phyloP scores from a whole-genome alignment of 64 coral and sea anemone species.

The Actinia tenebrosa region DNA sequence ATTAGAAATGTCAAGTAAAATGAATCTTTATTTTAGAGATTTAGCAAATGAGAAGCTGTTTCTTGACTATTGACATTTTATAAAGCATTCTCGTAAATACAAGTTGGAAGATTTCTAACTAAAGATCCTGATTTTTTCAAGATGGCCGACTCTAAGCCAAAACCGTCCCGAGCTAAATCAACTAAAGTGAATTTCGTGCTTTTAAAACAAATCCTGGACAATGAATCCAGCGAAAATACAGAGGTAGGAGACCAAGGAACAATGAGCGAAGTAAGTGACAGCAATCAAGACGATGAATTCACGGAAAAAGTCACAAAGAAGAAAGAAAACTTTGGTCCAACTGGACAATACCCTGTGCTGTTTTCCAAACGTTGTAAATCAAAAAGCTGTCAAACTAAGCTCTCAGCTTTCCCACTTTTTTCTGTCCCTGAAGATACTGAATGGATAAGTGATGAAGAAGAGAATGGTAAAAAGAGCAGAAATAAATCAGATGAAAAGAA shows the following conservation, averaged over 20 bases:
- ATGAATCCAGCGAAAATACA: slow-evolving; percentile 35
- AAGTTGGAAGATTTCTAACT: not conserved
- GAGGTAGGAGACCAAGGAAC: slow-evolving; percentile 7
- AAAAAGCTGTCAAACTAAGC: slow-evolving; percentile 72
- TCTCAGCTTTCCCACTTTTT: slow-evolving; percentile 69
- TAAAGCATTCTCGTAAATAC: not conserved
- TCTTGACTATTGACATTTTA: not conserved
- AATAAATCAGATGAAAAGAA: slow-evolving; percentile 29
- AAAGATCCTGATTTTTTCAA: slow-evolving; percentile 2
- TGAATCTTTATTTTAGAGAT: not conserved
- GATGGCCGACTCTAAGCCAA: not conserved
- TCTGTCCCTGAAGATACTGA: slow-evolving; percentile 62
- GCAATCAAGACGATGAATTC: not conserved
- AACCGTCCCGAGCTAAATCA: slow-evolving; percentile 1
- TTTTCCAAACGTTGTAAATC: slow-evolving; percentile 56
- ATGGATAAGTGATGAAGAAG: slow-evolving; percentile 72
- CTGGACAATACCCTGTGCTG: slow-evolving; percentile 63
- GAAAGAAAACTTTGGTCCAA: slow-evolving; percentile 24
- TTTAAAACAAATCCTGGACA: slow-evolving; percentile 74
- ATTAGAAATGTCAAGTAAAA: not conserved
- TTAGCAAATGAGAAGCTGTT: not conserved
- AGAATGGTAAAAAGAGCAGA: slow-evolving; percentile 30
- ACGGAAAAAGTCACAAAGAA: not conserved
- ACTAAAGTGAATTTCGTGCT: slow-evolving; percentile 73
- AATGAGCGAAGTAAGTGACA: not conserved